Percentiles rank a stretch among this genome's conserved stretches.
Conservation (phyloP, 2,797 vertebrate genomes). For the Hybognathus amarus region DNA sequence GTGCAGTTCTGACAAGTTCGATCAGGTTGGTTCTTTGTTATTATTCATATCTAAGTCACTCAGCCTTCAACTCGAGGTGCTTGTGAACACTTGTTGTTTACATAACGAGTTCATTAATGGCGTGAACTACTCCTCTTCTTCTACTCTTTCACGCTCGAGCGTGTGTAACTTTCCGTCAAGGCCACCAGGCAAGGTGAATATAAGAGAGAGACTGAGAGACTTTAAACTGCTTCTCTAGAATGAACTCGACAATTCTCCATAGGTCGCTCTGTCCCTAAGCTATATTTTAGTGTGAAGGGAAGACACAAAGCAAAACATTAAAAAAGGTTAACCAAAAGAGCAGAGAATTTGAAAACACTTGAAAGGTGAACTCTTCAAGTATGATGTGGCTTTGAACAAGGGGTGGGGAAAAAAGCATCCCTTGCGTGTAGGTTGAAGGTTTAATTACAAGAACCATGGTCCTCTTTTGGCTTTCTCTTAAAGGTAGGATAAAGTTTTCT, state of each 20-base stretch:
- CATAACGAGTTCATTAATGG: constrained; percentile 43
- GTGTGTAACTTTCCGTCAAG: constrained; percentile 68
- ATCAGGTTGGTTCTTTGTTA: constrained; percentile 82
- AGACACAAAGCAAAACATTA: constrained; percentile 68
- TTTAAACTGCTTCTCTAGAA: constrained; percentile 75
- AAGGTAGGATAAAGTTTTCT: constrained; percentile 37
- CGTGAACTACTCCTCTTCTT: constrained; percentile 47
- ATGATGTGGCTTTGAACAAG: constrained; percentile 44
- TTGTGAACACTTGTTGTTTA: constrained; percentile 13
- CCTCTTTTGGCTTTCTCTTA: constrained; percentile 41
- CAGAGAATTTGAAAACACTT: constrained; percentile 67
- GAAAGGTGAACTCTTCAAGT: constrained; percentile 71
- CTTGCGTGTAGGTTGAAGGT: constrained; percentile 64
- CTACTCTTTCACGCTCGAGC: constrained; percentile 5
- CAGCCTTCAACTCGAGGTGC: neutral
- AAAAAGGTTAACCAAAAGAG: constrained; percentile 66
- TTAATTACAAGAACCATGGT: constrained; percentile 56
- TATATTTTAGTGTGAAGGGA: constrained; percentile 58
- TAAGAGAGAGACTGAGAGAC: constrained; percentile 67
- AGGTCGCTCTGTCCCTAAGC: constrained; percentile 71
- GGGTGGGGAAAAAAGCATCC: constrained; percentile 36
- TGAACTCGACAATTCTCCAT: constrained; percentile 74
- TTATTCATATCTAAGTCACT: neutral
- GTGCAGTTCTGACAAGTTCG: constrained; percentile 80
- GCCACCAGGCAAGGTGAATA: constrained; percentile 71